These are phyloP conservation scores for Trilocha varians DNA, from an alignment of 2,888 invertebrate species.

Conservation along the genomic window DNA sequence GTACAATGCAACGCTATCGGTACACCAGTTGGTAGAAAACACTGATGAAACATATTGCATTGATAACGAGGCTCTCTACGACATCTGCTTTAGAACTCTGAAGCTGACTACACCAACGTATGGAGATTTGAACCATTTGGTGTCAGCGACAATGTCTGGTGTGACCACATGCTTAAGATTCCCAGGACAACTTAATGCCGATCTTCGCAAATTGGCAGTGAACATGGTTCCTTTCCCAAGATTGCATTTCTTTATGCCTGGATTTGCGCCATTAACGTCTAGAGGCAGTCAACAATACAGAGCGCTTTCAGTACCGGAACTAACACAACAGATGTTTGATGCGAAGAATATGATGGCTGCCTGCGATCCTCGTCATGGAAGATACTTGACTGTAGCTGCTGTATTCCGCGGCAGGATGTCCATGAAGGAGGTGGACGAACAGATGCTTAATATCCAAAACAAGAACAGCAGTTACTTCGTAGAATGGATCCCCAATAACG, in stretches of 20 bases:
- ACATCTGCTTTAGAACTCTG: conserved; percentile 84
- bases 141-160: conserved; percentile 59
- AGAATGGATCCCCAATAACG: conserved; percentile 87
- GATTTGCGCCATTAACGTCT: conserved; percentile 79
- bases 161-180: conserved; percentile 59
- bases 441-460: conserved; percentile 84
- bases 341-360: conserved; percentile 98
- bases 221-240: conserved; percentile 82
- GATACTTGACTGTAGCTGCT: conserved; percentile 91
- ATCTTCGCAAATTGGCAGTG: conserved; percentile 72
- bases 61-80: conserved; percentile 84
- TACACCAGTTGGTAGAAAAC: conserved; percentile 80
- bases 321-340: conserved; percentile 93
- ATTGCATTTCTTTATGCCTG: conserved; percentile 72
- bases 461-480: conserved; percentile 86
- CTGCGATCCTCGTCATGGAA: conserved; percentile 91
- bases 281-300: conserved; percentile 91
- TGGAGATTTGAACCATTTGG: conserved; percentile 78
- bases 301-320: conserved; percentile 88
- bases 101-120: conserved; percentile 84
- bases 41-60: conserved; percentile 78
- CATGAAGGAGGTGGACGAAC: conserved; percentile 92
- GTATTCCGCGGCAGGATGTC: conserved; percentile 93
- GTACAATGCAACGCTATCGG: conserved; percentile 80
- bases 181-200: conserved; percentile 77